Conservation (phyloP, 2,113 vertebrate genomes). For the Gymnarchus niloticus region DNA sequence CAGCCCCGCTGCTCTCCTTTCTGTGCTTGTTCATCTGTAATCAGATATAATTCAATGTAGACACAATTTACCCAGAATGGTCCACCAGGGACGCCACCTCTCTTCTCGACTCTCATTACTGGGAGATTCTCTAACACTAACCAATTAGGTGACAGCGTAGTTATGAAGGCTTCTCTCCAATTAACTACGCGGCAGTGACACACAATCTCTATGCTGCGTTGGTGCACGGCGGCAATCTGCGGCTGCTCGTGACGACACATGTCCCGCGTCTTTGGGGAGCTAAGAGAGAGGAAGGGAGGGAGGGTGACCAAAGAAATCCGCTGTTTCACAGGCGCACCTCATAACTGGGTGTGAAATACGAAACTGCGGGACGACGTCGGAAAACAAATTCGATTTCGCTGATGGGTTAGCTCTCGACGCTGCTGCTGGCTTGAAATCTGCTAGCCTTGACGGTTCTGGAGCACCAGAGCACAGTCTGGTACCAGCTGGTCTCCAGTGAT, state of each 20-base stretch:
- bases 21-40: conserved; percentile 20
- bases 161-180: background rate
- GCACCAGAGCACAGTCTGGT: no score
- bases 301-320: background rate
- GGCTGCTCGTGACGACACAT: background rate
- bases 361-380: background rate
- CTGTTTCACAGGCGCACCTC: background rate
- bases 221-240: background rate
- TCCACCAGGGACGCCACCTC: conserved; percentile 15
- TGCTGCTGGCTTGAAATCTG: background rate
- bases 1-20: background rate
- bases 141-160: background rate
- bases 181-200: background rate
- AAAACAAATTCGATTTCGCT: background rate
- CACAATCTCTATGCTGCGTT: background rate
- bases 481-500: no score
- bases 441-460: background rate
- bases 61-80: conserved; percentile 19
- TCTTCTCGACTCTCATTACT: background rate
- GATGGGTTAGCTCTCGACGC: background rate
- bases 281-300: background rate
- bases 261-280: background rate
- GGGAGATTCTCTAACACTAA: background rate
- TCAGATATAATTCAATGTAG: conserved; percentile 26
- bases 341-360: background rate